Evolutionary conservation across 1,140 invertebrate genomes (phyloP).

Genomic region (Neuroterus valhalla): DNA sequence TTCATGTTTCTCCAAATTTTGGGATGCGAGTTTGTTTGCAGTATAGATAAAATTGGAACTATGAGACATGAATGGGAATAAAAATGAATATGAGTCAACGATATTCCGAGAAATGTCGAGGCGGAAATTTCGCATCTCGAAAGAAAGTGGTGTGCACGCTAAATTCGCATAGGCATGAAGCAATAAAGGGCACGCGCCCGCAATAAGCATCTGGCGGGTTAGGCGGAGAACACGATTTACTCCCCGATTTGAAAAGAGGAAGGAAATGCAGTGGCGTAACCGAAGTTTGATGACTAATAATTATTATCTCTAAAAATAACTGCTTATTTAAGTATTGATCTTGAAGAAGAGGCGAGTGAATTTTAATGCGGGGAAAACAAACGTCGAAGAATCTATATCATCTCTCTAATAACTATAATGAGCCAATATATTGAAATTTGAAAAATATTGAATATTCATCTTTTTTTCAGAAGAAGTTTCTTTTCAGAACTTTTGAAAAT

Average conservation of each 20-base stretch:
- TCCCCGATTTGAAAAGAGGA: background rate
- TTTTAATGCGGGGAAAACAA: no score
- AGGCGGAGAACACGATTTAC: background rate
- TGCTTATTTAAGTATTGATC: no score
- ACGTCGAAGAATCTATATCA: background rate
- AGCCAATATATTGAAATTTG: background rate
- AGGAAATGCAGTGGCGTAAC: conserved; percentile 16
- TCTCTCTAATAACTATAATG: background rate
- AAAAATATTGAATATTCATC: no score
- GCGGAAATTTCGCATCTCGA: background rate
- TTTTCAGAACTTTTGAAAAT: no score
- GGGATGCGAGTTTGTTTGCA: no score
- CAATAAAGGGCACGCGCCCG: conserved; percentile 22
- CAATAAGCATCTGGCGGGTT: conserved; percentile 5
- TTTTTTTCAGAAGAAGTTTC: no score
- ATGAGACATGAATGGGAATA: background rate
- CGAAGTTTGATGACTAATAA: no score
- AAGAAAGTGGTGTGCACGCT: conserved; percentile 18
- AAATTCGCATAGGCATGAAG: background rate
- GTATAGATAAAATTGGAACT: background rate
- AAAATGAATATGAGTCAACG: background rate
- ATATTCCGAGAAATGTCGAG: background rate
- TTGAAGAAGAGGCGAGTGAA: no score
- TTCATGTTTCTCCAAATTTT: no score
- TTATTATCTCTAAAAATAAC: no score